Evolutionary conservation across 2,113 vertebrate species (phyloP).

Genomic region (Caretta caretta): DNA sequence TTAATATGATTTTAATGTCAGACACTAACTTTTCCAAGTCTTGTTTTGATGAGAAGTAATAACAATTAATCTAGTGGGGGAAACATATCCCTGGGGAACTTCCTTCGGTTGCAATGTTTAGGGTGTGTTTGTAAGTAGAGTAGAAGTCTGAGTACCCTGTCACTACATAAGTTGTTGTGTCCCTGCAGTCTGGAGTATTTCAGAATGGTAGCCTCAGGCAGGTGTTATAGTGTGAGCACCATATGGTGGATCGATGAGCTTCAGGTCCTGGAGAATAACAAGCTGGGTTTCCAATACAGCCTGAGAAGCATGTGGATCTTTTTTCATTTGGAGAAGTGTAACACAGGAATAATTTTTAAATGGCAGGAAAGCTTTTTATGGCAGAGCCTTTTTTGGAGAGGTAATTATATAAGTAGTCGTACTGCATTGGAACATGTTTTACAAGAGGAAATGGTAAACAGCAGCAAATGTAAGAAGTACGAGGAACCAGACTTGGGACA

Average conservation of each 20-base stretch:
- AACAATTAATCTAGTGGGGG: not conserved
- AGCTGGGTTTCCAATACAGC: not conserved
- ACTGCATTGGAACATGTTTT: constrained; percentile 1
- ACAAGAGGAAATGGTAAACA: not conserved
- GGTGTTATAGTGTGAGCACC: not conserved
- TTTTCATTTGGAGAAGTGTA: not conserved
- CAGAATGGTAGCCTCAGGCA: not conserved
- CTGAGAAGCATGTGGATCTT: not conserved
- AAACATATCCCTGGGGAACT: not conserved
- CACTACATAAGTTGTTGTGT: not conserved
- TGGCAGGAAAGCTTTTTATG: not conserved
- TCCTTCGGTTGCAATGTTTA: not conserved
- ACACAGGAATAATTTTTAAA: not conserved
- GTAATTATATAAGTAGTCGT: not conserved
- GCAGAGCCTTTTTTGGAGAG: not conserved
- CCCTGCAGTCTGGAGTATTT: not conserved
- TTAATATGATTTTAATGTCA: not conserved
- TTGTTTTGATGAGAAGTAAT: not conserved
- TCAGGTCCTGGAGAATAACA: not conserved
- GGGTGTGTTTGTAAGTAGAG: constrained; percentile 2
- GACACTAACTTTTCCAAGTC: not conserved
- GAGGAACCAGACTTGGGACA: not conserved
- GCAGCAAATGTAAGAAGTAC: not conserved
- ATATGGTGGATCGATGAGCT: not conserved
- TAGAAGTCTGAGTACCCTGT: constrained; percentile 8